Percentiles rank a stretch among this genome's conserved stretches.
phyloP scores from a whole-genome alignment of 2,888 invertebrate genomes.

The Lepidocyrtinus sp. region DNA sequence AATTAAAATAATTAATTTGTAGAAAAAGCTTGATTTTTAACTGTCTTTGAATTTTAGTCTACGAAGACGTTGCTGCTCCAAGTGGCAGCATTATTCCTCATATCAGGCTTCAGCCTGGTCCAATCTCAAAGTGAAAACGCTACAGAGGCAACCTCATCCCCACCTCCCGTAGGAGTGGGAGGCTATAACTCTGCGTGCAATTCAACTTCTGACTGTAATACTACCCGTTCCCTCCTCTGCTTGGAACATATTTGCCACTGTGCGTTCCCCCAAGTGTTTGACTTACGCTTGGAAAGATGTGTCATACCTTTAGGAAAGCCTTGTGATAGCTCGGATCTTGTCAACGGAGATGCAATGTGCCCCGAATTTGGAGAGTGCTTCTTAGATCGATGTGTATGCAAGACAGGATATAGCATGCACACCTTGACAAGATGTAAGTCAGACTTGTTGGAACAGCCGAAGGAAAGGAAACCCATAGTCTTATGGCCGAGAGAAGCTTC shows the following conservation, averaged over 20 bases:
- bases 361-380: constrained; percentile 52
- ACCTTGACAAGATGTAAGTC: constrained; percentile 50
- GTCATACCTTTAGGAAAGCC: constrained; percentile 40
- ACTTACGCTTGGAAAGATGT: constrained; percentile 32
- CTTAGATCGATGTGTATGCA: constrained; percentile 48
- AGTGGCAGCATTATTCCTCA: constrained; percentile 20
- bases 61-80: constrained; percentile 24
- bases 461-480: constrained; percentile 34
- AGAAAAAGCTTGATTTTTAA: neutral
- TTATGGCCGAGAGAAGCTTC: constrained; percentile 31
- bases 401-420: constrained; percentile 50
- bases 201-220: constrained; percentile 40
- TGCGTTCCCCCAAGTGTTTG: constrained; percentile 24
- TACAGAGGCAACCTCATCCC: constrained; percentile 10
- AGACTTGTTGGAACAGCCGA: constrained; percentile 23
- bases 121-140: neutral
- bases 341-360: constrained; percentile 24
- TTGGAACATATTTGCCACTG: constrained; percentile 44
- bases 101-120: neutral
- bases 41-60: neutral
- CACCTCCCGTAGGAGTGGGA: neutral
- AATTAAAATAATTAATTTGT: neutral
- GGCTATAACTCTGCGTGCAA: constrained; percentile 35
- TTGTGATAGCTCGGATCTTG: constrained; percentile 30
- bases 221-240: constrained; percentile 38